Evolutionary conservation across 2,797 vertebrate genomes (phyloP).

Genomic region (Cyprinodon diabolis): DNA sequence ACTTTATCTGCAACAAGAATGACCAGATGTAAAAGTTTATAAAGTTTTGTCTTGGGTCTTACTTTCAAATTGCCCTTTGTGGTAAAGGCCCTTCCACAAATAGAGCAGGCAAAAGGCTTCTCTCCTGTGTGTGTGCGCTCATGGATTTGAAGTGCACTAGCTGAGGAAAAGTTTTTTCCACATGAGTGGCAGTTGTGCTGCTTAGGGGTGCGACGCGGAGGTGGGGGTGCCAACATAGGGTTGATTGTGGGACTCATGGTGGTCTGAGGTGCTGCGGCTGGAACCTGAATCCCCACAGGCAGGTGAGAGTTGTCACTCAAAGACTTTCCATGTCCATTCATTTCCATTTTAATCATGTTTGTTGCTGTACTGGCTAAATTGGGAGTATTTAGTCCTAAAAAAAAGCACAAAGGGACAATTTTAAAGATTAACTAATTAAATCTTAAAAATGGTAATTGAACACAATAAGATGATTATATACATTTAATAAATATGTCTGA

Average conservation of each 20-base stretch:
- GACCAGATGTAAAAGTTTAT: not conserved
- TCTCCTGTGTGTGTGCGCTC: constrained; percentile 99
- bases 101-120: constrained; percentile 98
- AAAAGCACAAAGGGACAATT: constrained; percentile 9
- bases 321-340: constrained; percentile 96
- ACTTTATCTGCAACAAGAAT: not conserved
- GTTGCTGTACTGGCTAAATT: constrained; percentile 90
- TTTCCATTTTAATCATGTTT: constrained; percentile 97
- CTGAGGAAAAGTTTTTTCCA: constrained; percentile 99
- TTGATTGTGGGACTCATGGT: constrained; percentile 91
- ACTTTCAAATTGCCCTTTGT: constrained; percentile 99
- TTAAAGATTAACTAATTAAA: not conserved
- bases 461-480: not conserved
- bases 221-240: constrained; percentile 96
- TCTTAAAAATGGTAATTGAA: not conserved
- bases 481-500: constrained; percentile 2
- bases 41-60: constrained; percentile 54
- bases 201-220: constrained; percentile 96
- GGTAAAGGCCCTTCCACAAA: constrained; percentile 99
- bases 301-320: constrained; percentile 90
- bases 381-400: constrained; percentile 87
- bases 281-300: constrained; percentile 89
- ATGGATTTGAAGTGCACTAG: constrained; percentile 99
- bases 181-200: constrained; percentile 99
- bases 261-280: constrained; percentile 85